Conservation (phyloP, 1,140 invertebrate genomes). For the Epicauta chinensis region DNA sequence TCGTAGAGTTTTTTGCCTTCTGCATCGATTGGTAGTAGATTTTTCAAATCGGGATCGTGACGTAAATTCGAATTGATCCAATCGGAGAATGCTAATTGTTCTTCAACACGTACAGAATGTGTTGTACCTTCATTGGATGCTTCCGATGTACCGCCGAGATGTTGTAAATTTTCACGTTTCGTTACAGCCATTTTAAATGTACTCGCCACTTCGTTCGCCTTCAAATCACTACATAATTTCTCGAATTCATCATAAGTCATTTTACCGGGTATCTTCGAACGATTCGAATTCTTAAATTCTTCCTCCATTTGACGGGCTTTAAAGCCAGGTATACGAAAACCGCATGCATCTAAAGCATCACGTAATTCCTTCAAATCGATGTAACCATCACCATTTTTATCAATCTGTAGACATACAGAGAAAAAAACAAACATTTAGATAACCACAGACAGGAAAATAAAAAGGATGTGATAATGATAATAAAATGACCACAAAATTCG, state of each 20-base stretch:
- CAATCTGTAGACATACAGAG: conserved; percentile 65
- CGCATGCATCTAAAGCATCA: conserved; percentile 80
- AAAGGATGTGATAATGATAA: too few relatives aligned
- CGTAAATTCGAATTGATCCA: conserved; percentile 96
- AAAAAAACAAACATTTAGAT: too few relatives aligned
- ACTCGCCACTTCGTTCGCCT: conserved; percentile 80
- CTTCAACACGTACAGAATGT: conserved; percentile 89
- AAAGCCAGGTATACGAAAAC: conserved; percentile 91
- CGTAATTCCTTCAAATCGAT: conserved; percentile 87
- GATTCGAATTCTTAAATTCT: conserved; percentile 71
- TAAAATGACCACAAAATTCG: too few relatives aligned
- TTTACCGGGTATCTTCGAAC: conserved; percentile 63
- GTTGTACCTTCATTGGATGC: conserved; percentile 92
- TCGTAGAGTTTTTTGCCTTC: conserved; percentile 88
- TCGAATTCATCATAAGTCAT: conserved; percentile 83
- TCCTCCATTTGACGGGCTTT: conserved; percentile 84
- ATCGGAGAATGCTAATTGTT: conserved; percentile 96
- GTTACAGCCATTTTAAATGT: conserved; percentile 90
- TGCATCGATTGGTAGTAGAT: conserved; percentile 83
- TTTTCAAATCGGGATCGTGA: conserved; percentile 81
- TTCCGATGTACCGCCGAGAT: conserved; percentile 88
- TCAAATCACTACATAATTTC: conserved; percentile 81
- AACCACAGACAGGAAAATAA: too few relatives aligned
- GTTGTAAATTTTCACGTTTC: conserved; percentile 89
- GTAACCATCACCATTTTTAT: conserved; percentile 83